Conservation (phyloP, 1,140 invertebrate genomes). For the Alviniconcha marisindica region DNA sequence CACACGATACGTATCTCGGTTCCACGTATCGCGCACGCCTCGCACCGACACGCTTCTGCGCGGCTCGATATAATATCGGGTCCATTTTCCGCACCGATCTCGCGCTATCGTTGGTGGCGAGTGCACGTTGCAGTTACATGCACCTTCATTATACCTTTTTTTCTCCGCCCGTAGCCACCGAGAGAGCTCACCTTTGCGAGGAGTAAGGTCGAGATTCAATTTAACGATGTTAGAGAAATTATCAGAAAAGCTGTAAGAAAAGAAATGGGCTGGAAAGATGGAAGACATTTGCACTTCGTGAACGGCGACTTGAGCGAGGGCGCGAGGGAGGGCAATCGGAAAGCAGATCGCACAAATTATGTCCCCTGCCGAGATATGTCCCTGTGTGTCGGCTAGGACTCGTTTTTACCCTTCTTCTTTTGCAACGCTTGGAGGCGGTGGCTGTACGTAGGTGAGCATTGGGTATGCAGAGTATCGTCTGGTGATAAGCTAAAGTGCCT, state of each 20-base stretch:
- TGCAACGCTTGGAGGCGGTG: too few relatives aligned
- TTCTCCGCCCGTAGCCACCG: too few relatives aligned
- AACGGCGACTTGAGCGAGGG: not conserved
- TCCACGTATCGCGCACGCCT: too few relatives aligned
- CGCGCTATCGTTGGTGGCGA: not conserved
- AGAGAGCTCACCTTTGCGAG: not conserved
- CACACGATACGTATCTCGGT: too few relatives aligned
- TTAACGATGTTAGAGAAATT: conserved; percentile 13
- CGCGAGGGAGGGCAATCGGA: not conserved
- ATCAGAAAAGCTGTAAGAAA: conserved; percentile 22
- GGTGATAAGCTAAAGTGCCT: too few relatives aligned
- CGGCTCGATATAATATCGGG: conserved; percentile 1
- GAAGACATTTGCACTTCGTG: conserved; percentile 18
- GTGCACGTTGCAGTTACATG: too few relatives aligned
- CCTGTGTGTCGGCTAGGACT: not conserved
- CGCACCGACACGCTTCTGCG: not conserved
- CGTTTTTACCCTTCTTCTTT: too few relatives aligned
- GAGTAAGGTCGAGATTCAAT: not conserved
- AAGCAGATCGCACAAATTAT: conserved; percentile 22
- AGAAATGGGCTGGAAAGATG: conserved; percentile 26
- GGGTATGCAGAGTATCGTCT: too few relatives aligned
- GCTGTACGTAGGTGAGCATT: too few relatives aligned
- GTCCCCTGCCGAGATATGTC: not conserved
- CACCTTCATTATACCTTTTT: too few relatives aligned
- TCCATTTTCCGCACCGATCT: conserved; percentile 20